A percentile compares a stretch with the other conserved stretches of the same genome.
These are phyloP conservation scores for Acleris holmiana DNA, from an alignment of 2,888 invertebrate genomes.

Conservation along the genomic window DNA sequence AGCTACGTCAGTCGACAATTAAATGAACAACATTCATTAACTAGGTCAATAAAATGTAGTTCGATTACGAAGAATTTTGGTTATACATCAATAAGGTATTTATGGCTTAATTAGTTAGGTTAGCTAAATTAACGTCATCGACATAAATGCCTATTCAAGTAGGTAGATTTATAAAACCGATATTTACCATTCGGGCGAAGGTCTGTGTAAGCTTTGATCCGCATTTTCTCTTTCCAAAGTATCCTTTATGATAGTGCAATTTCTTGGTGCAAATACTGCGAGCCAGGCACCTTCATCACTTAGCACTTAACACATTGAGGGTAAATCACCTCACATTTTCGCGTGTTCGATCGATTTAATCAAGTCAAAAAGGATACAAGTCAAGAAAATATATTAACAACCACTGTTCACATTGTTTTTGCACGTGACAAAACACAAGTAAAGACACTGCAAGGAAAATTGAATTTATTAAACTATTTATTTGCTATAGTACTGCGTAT, in stretches of 20 bases:
- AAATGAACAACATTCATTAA: not conserved
- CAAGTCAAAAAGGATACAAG: conserved; percentile 81
- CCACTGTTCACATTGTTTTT: conserved; percentile 85
- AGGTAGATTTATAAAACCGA: conserved; percentile 36
- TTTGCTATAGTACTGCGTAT: conserved; percentile 54
- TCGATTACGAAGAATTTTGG: not conserved
- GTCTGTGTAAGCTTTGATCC: conserved; percentile 78
- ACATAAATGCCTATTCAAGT: conserved; percentile 1
- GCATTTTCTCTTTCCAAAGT: conserved; percentile 83
- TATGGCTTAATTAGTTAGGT: too few relatives aligned
- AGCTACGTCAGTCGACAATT: not conserved
- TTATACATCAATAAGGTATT: too few relatives aligned
- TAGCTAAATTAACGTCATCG: not conserved
- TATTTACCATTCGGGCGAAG: conserved; percentile 83
- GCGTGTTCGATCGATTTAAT: conserved; percentile 65
- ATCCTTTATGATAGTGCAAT: conserved; percentile 81
- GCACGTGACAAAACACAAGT: conserved; percentile 83
- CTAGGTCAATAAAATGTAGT: conserved; percentile 2
- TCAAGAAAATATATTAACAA: conserved; percentile 80
- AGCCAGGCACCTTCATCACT: conserved; percentile 75
- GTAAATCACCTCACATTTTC: conserved; percentile 74
- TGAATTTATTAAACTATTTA: conserved; percentile 53
- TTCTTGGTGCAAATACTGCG: conserved; percentile 64
- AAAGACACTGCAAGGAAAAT: conserved; percentile 79
- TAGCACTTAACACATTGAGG: conserved; percentile 70